Base-by-base conservation (phyloP, 2,797 vertebrate genomes). In the Chrysocyon brachyurus region DNA sequence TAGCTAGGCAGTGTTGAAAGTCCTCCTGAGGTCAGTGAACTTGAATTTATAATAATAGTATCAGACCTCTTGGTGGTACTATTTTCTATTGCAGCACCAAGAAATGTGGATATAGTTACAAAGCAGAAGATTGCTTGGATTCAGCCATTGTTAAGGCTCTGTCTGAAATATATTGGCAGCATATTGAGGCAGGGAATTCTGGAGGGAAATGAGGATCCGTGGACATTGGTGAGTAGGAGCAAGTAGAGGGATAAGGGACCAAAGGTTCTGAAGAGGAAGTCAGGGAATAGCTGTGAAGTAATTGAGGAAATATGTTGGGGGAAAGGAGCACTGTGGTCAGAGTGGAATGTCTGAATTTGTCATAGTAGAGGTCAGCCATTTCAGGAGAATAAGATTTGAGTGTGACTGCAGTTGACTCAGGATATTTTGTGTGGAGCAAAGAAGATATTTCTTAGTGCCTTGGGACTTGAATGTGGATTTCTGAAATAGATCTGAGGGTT, bases 31-130 rank as follows among this genome's bases (percentile, higher is more conserved):
- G 57, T 88, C 24, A 73, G 7, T 46, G 63, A 77, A 87, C 54
- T 21, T 94, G 68, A 91, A 63, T 96, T 91, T 82, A 54, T 64
- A 66, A n/a, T 87, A 75, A 59, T 72, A 59, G 46, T 70, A 54
- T 31, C 22, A 28, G 66, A 84, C 15, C 0, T 49, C 12, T 72
- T 78, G 12, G 36, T 57, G 64, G 3, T 54, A 49, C 68, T n/a
- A 64, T 81, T 92, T 92, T 90, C 24, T 83, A 40, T 90, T 52
- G 33, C n/a, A 75, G 15, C 40, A 49, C 78, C 31, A 63, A 89
- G 70, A 94, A 95, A 40, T 93, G 63, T 89, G 46, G 40, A 17
- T 83, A 56, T 19, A n/a, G 52, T 81, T 87, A 73, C 70, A 85
- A 63, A 68, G 26, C 26, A 75, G 81, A 72, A 89, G 6, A 61